Conservation (phyloP, 1,140 invertebrate species). For the Oncopodura yosiiana region DNA sequence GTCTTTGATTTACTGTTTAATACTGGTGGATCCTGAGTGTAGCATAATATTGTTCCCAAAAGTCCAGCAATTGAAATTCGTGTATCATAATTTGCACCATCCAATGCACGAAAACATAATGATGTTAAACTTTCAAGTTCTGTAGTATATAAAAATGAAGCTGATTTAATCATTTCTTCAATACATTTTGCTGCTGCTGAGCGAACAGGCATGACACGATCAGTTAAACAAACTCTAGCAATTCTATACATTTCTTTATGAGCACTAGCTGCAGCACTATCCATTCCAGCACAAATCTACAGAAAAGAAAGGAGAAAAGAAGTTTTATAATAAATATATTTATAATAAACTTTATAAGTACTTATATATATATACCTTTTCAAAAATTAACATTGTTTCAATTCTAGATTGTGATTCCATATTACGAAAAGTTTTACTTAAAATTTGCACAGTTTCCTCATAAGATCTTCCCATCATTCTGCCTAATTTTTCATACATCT, state of each 20-base stretch:
- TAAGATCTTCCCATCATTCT: conserved; percentile 97
- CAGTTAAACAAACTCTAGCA: conserved; percentile 69
- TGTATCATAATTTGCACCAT: conserved; percentile 90
- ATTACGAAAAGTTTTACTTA: conserved; percentile 82
- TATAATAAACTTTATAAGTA: conserved; percentile 35
- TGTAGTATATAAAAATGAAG: conserved; percentile 73
- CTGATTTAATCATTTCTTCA: conserved; percentile 76
- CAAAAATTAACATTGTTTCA: conserved; percentile 92
- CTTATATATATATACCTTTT: conserved; percentile 55
- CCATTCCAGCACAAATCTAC: conserved; percentile 72
- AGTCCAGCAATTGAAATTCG: conserved; percentile 83
- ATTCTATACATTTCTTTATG: conserved; percentile 91
- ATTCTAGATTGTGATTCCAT: conserved; percentile 91
- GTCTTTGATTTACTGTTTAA: conserved; percentile 9
- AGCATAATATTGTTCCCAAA: conserved; percentile 73
- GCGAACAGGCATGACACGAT: conserved; percentile 81
- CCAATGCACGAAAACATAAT: conserved; percentile 80
- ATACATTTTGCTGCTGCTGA: conserved; percentile 69
- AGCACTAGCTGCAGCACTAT: conserved; percentile 69
- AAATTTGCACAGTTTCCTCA: conserved; percentile 89
- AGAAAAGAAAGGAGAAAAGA: conserved; percentile 22
- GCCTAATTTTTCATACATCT: conserved; percentile 95
- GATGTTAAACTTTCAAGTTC: conserved; percentile 83
- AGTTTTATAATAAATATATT: conserved; percentile 2
- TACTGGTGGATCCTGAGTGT: conserved; percentile 52